phyloP scores from a whole-genome alignment of 1,140 invertebrate genomes.

The Oryzaephilus surinamensis region DNA sequence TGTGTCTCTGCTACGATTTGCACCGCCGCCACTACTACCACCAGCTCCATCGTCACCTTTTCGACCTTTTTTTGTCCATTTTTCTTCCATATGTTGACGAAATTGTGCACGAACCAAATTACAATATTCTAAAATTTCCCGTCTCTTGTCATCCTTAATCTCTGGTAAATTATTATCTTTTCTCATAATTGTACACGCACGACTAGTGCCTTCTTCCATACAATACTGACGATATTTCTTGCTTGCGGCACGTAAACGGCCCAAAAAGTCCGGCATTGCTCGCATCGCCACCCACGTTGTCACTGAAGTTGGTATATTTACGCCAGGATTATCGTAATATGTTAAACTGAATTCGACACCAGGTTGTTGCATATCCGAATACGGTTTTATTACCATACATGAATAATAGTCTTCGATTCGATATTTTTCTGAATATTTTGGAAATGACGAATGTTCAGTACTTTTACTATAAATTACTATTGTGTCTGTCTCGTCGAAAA shows the following conservation, averaged over 20 bases:
- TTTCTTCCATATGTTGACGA: conserved; percentile 1
- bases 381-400: conserved; percentile 71
- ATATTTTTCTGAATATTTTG: conserved; percentile 44
- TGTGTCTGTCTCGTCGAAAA: conserved; percentile 43
- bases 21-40: too few species aligned
- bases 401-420: conserved; percentile 77
- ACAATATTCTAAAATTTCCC: background rate
- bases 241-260: conserved; percentile 27
- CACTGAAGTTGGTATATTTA: conserved; percentile 53
- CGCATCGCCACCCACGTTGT: conserved; percentile 53
- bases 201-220: conserved; percentile 14
- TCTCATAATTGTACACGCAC: conserved; percentile 14
- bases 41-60: too few species aligned
- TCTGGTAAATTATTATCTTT: background rate
- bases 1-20: too few species aligned
- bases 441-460: conserved; percentile 49
- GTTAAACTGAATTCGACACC: conserved; percentile 69
- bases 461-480: conserved; percentile 52
- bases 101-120: background rate
- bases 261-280: conserved; percentile 34
- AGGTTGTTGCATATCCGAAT: conserved; percentile 48
- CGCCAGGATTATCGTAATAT: conserved; percentile 78
- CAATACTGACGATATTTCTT: conserved; percentile 31
- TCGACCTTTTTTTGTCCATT: conserved; percentile 9
- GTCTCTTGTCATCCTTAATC: background rate